A percentile compares a stretch with the other conserved stretches of the same genome.
phyloP scores from a whole-genome alignment of 2,113 vertebrate genomes.

The Platichthys flesus region DNA sequence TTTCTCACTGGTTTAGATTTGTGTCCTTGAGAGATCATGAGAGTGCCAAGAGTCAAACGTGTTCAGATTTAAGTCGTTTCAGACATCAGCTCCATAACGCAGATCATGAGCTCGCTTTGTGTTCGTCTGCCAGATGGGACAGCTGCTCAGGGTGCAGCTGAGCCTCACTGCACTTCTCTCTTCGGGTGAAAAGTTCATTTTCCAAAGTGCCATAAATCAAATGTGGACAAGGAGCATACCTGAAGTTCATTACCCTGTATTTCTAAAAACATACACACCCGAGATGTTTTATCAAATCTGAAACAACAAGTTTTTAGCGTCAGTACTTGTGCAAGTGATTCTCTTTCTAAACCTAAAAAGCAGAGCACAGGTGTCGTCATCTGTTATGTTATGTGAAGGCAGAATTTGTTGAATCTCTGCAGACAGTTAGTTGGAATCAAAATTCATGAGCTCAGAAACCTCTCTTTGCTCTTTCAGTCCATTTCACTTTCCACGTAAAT shows the following conservation, averaged over 20 bases:
- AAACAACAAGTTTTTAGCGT: not conserved
- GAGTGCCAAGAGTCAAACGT: slow-evolving; percentile 42
- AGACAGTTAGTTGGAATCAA: not conserved
- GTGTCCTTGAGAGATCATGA: slow-evolving; percentile 48
- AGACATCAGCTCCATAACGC: slow-evolving; percentile 45
- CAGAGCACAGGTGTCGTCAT: not conserved
- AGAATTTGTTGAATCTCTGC: slow-evolving; percentile 1
- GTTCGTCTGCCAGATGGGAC: slow-evolving; percentile 64
- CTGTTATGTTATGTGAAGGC: not conserved
- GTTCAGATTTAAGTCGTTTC: slow-evolving; percentile 56
- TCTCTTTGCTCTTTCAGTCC: not conserved
- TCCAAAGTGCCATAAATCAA: slow-evolving; percentile 49
- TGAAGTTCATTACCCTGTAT: slow-evolving; percentile 26
- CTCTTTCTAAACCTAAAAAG: not conserved
- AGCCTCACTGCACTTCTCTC: slow-evolving; percentile 44
- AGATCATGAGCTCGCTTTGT: slow-evolving; percentile 54
- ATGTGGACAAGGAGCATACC: slow-evolving; percentile 30
- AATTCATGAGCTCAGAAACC: not conserved
- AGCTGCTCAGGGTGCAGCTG: slow-evolving; percentile 57
- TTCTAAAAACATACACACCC: not conserved
- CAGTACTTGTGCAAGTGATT: not conserved
- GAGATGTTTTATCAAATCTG: not conserved
- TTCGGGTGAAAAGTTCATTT: slow-evolving; percentile 67
- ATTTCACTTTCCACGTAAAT: slow-evolving; percentile 8
- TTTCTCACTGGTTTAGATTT: slow-evolving; percentile 43